Percentiles rank a stretch among this genome's conserved stretches.
phyloP scores from a whole-genome alignment of 2,888 invertebrate species.

The Leucophenga montana region DNA sequence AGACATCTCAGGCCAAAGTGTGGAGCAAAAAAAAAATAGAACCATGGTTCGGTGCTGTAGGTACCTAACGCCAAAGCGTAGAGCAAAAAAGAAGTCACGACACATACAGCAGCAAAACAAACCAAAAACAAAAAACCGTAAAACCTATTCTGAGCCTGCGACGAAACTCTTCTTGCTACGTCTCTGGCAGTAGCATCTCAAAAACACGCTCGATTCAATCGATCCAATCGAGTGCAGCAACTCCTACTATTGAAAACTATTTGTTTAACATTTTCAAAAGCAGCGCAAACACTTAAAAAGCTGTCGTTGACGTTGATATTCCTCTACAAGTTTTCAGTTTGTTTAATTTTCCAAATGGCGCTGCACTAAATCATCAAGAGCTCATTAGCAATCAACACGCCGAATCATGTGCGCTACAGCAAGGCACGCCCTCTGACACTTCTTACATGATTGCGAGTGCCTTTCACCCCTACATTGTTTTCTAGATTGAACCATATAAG shows the following conservation, averaged over 20 bases:
- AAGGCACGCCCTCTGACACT: conserved; percentile 50
- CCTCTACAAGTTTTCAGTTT: conserved; percentile 32
- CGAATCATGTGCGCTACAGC: too few species aligned
- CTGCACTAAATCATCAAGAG: conserved; percentile 57
- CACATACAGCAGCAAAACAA: too few species aligned
- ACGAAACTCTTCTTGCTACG: too few species aligned
- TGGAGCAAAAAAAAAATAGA: too few species aligned
- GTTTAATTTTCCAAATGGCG: conserved; percentile 34
- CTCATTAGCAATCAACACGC: conserved; percentile 67
- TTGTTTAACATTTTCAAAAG: too few species aligned
- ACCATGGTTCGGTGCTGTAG: too few species aligned
- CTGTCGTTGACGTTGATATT: background rate
- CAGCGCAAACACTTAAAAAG: background rate
- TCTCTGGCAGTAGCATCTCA: background rate
- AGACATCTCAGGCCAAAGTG: too few species aligned
- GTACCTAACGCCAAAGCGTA: too few species aligned
- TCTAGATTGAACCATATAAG: background rate
- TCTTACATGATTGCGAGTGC: conserved; percentile 56
- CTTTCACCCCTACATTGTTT: conserved; percentile 41
- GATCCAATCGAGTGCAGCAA: background rate
- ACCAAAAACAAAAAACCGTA: too few species aligned
- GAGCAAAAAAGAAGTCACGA: too few species aligned
- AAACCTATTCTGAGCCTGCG: too few species aligned
- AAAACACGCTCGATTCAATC: background rate
- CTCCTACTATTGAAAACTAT: conserved; percentile 1